These are phyloP conservation scores for Hypsopygia costalis DNA, from an alignment of 2,888 invertebrate genomes.

Conservation along the genomic window DNA sequence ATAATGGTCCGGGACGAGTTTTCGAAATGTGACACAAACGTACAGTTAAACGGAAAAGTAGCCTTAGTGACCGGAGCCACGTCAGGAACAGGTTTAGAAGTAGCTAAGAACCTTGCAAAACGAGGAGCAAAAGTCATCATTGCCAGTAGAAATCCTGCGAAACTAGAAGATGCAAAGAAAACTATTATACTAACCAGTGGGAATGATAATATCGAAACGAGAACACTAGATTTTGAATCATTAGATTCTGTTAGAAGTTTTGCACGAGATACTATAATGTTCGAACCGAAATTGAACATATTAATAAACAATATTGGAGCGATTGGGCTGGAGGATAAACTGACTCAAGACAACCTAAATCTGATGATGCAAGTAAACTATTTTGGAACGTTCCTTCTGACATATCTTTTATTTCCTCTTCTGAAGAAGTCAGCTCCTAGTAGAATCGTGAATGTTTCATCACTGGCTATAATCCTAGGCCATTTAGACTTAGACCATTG, in stretches of 20 bases:
- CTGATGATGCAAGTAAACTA: constrained; percentile 85
- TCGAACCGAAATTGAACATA: constrained; percentile 63
- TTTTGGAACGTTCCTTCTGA: constrained; percentile 86
- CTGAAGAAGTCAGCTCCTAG: constrained; percentile 79
- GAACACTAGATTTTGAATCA: constrained; percentile 61
- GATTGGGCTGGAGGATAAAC: constrained; percentile 51
- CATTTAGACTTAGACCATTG: constrained; percentile 47
- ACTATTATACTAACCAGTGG: constrained; percentile 48
- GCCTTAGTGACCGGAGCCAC: constrained; percentile 64
- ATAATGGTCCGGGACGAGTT: constrained; percentile 1
- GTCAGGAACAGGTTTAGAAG: constrained; percentile 62
- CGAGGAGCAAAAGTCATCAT: constrained; percentile 73
- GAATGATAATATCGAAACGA: constrained; percentile 47
- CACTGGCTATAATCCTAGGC: constrained; percentile 75
- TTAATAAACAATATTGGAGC: constrained; percentile 82
- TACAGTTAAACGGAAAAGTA: constrained; percentile 54
- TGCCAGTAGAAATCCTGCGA: constrained; percentile 71
- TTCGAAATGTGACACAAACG: constrained; percentile 20
- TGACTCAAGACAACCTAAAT: constrained; percentile 83
- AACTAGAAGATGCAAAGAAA: constrained; percentile 52
- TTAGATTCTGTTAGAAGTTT: constrained; percentile 76
- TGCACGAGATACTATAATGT: too few relatives aligned
- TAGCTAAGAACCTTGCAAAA: constrained; percentile 62
- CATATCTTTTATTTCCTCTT: constrained; percentile 81
- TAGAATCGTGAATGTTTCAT: constrained; percentile 83